Conservation (phyloP, 2,888 invertebrate genomes). For the Agonopterix heracliana region DNA sequence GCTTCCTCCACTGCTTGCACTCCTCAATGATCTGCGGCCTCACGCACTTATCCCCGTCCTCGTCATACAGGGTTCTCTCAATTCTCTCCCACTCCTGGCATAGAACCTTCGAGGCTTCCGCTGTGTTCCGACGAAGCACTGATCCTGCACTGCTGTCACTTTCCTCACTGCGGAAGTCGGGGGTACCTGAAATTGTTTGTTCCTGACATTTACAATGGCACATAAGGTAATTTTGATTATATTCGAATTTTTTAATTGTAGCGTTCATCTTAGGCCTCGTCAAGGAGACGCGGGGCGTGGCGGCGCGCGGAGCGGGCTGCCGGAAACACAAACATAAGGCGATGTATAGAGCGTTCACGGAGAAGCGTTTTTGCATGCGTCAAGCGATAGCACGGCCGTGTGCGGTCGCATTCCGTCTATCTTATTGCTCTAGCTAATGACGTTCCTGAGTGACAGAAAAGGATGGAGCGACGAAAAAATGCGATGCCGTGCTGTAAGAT, state of each 20-base stretch:
- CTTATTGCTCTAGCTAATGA: too few relatives aligned
- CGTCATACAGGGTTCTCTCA: conserved; percentile 73
- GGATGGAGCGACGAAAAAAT: too few relatives aligned
- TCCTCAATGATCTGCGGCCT: conserved; percentile 72
- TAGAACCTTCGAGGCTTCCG: conserved; percentile 66
- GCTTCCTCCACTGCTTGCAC: conserved; percentile 75
- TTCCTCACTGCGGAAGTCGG: conserved; percentile 66
- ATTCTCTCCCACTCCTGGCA: conserved; percentile 75
- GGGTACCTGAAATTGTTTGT: conserved; percentile 41
- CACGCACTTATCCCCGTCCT: conserved; percentile 66
- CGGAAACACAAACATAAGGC: too few relatives aligned
- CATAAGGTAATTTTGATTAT: too few relatives aligned
- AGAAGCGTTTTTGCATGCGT: too few relatives aligned
- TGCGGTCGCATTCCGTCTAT: too few relatives aligned
- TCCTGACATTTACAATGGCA: not conserved
- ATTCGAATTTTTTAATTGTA: not conserved
- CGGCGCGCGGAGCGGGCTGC: too few relatives aligned
- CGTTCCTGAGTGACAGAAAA: too few relatives aligned
- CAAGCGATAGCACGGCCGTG: too few relatives aligned
- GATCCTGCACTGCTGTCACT: conserved; percentile 74
- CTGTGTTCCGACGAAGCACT: conserved; percentile 64
- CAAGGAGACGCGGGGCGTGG: too few relatives aligned
- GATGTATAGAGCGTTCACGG: too few relatives aligned
- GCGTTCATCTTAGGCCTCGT: not conserved
- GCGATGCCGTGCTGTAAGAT: too few relatives aligned